Evolutionary conservation across 2,888 invertebrate genomes (phyloP).

Genomic region (Pasiphila rectangulata): DNA sequence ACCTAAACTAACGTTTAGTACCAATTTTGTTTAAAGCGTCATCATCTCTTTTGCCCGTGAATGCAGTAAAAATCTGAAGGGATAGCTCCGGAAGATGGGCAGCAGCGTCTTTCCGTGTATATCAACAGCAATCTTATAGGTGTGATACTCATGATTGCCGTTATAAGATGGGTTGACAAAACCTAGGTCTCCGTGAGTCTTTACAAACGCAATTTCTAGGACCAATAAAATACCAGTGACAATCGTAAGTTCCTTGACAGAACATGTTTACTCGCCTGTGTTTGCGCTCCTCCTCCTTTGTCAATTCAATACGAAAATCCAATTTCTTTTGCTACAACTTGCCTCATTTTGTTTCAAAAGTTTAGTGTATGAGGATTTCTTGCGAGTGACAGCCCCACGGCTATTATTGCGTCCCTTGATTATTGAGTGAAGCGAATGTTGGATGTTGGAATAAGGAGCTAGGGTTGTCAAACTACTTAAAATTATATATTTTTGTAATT

Average conservation of each 20-base stretch:
- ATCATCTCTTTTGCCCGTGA: no score
- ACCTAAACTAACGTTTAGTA: no score
- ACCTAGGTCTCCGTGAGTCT: no score
- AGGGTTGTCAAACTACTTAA: conserved; percentile 42
- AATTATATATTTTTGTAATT: no score
- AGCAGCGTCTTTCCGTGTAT: no score
- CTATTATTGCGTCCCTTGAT: conserved; percentile 52
- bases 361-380: conserved; percentile 56
- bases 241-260: conserved; percentile 48
- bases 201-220: neutral
- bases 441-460: conserved; percentile 35
- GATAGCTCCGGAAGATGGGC: no score
- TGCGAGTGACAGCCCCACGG: conserved; percentile 52
- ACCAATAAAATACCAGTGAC: conserved; percentile 39
- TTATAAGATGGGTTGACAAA: no score
- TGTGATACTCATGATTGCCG: no score
- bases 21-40: no score
- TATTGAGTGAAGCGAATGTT: conserved; percentile 52
- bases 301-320: conserved; percentile 73
- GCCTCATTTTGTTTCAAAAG: conserved; percentile 64
- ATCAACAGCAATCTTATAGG: no score
- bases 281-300: conserved; percentile 47
- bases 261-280: conserved; percentile 61
- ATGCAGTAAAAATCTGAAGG: no score
- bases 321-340: conserved; percentile 72